A percentile compares a stretch with the other conserved stretches of the same genome.
phyloP scores from a whole-genome alignment of 2,113 vertebrate genomes.

The Rafetus swinhoei region DNA sequence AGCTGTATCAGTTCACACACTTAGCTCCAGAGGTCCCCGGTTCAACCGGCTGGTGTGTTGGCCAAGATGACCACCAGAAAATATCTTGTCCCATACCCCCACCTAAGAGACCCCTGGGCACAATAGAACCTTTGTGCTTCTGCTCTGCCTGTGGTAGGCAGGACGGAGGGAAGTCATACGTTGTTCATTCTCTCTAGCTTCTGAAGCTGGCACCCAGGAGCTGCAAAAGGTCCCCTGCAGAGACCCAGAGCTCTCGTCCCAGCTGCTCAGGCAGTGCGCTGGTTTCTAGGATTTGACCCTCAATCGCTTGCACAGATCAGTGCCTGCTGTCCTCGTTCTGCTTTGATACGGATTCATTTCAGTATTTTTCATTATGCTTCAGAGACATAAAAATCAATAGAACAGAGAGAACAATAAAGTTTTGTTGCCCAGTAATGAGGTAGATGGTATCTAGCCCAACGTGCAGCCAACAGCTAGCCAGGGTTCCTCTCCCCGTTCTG shows the following conservation, averaged over 20 bases:
- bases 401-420: conserved; percentile 72
- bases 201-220: rapidly evolving
- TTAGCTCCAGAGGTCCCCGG: not conserved
- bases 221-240: not conserved
- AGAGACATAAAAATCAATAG: conserved; percentile 75
- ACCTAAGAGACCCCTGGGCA: not conserved
- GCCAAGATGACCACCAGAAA: not conserved
- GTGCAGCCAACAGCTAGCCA: conserved; percentile 50
- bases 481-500: conserved; percentile 38
- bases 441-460: conserved; percentile 63
- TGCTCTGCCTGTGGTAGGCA: rapidly evolving
- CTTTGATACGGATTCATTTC: conserved; percentile 71
- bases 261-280: no score
- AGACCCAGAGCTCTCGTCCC: rapidly evolving
- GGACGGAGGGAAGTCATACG: not conserved
- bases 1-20: not conserved
- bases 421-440: conserved; percentile 70
- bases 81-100: not conserved
- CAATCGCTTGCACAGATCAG: conserved; percentile 27
- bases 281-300: not conserved
- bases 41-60: not conserved
- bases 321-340: not conserved
- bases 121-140: not conserved
- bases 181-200: rapidly evolving
- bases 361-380: conserved; percentile 46